Conservation (phyloP, 2,888 invertebrate species). For the Elegia similella region DNA sequence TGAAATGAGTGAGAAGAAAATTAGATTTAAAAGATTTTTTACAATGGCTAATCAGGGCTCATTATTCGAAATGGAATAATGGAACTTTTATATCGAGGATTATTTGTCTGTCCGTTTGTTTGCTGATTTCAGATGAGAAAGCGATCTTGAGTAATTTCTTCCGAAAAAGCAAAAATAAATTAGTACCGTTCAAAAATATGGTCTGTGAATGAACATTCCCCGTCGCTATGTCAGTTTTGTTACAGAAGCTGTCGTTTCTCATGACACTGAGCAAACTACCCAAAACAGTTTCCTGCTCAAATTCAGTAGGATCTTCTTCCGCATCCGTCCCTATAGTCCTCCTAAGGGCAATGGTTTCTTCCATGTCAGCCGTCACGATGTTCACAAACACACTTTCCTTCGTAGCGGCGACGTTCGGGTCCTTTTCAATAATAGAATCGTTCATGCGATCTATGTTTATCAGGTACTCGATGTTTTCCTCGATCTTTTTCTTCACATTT, state of each 20-base stretch:
- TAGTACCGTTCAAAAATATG: constrained; percentile 58
- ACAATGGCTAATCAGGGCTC: too few relatives aligned
- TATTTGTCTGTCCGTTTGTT: too few relatives aligned
- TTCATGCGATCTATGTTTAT: constrained; percentile 15
- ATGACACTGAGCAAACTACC: constrained; percentile 42
- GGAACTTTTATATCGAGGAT: too few relatives aligned
- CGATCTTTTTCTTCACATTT: constrained; percentile 15
- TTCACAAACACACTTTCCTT: constrained; percentile 52
- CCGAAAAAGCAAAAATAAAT: too few relatives aligned
- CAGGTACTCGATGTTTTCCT: constrained; percentile 22
- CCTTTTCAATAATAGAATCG: constrained; percentile 17
- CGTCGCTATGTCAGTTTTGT: constrained; percentile 34
- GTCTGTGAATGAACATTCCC: constrained; percentile 50
- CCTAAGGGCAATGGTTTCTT: constrained; percentile 54
- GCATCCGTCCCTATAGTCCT: constrained; percentile 54
- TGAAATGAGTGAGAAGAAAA: constrained; percentile 32
- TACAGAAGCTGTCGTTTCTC: constrained; percentile 39
- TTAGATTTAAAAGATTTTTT: not conserved
- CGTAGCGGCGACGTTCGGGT: constrained; percentile 40
- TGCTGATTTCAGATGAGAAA: not conserved
- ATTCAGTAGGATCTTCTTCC: constrained; percentile 29
- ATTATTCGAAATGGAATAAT: too few relatives aligned
- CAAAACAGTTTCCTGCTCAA: constrained; percentile 39
- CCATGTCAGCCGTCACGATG: constrained; percentile 50
- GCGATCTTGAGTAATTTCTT: not conserved